phyloP scores from a whole-genome alignment of 2,888 invertebrate genomes.

The Linnaemya vulpina region DNA sequence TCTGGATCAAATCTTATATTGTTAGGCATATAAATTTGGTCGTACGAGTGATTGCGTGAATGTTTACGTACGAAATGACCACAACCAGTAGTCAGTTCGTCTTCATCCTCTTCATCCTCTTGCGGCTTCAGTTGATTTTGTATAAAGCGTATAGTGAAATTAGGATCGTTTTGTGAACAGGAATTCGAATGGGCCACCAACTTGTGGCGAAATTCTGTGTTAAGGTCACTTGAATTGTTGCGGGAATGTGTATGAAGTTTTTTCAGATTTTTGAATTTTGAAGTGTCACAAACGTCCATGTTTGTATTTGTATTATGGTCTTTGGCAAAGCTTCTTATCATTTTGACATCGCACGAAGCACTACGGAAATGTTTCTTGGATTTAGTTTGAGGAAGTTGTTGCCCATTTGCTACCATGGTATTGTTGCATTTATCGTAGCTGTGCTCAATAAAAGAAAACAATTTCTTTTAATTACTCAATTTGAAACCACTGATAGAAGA shows the following conservation, averaged over 20 bases:
- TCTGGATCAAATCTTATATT: slow-evolving; percentile 83
- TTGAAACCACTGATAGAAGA: not conserved
- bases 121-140: slow-evolving; percentile 81
- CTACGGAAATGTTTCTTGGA: slow-evolving; percentile 83
- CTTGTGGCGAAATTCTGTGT: slow-evolving; percentile 78
- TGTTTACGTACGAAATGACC: slow-evolving; percentile 82
- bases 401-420: slow-evolving; percentile 74
- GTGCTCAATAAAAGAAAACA: slow-evolving; percentile 2
- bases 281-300: slow-evolving; percentile 74
- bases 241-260: slow-evolving; percentile 82
- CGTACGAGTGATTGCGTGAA: slow-evolving; percentile 83
- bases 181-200: slow-evolving; percentile 79
- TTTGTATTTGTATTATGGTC: slow-evolving; percentile 77
- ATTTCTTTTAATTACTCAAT: not conserved
- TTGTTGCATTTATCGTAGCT: slow-evolving; percentile 82
- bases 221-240: slow-evolving; percentile 83
- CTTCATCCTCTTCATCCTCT: slow-evolving; percentile 80
- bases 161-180: slow-evolving; percentile 81
- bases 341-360: slow-evolving; percentile 83
- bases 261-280: slow-evolving; percentile 80
- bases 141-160: slow-evolving; percentile 82
- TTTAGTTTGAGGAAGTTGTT: slow-evolving; percentile 79
- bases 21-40: slow-evolving; percentile 83
- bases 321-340: slow-evolving; percentile 82
- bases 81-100: slow-evolving; percentile 80